Base-by-base conservation (phyloP, 2,888 invertebrate species). In the Deilephila porcellus region DNA sequence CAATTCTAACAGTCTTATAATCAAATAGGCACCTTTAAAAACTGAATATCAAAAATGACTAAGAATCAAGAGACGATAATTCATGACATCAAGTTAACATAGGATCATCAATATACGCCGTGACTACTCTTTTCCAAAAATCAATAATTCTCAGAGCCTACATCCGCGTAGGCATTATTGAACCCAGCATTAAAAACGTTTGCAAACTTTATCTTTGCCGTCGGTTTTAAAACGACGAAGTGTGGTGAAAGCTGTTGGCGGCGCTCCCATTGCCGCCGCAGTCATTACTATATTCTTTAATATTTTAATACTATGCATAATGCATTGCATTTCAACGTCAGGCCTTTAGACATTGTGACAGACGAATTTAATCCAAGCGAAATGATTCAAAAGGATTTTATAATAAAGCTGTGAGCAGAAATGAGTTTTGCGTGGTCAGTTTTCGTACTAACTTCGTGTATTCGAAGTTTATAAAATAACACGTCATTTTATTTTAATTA, bases 281-380 rank as follows among this genome's bases (percentile, higher is more conserved):
- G 79, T 86, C 84, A 86, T 87, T 87, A 86, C 86, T 83, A 83
- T 82, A 88, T 89, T 87, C 88, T 90, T 90, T 90, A 90, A 91
- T 90, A 91, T 89, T 90, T 90, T 90, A 90, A 91, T 90, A 88
- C 87, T 83, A 81, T 88, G 89, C 87, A 90, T 90, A 85, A 90
- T 90, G 87, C 90, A 90, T 88, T 74, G 84, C 87, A 85, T 86
- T 87, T 87, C 85, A 85, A 79, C 83, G 85, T 79, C 80, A 74
- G 78, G 76, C 76, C 77, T 76, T 79, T 76, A 83, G 85, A 86
- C 84, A 83, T 81, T 80, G 83, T 86, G 86, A 87, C 86, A 85
- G 83, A 79, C 76, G 78, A 82, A 80, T 86, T 86, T 86, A 88
- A 89, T 87, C 83, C 85, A 37, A 64, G 56, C 25, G 32, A 62